Evolutionary conservation across 2,113 vertebrate genomes (phyloP), one percentile per base, ranked within the genome.

Genomic region (Mystacornis crossleyi): DNA sequence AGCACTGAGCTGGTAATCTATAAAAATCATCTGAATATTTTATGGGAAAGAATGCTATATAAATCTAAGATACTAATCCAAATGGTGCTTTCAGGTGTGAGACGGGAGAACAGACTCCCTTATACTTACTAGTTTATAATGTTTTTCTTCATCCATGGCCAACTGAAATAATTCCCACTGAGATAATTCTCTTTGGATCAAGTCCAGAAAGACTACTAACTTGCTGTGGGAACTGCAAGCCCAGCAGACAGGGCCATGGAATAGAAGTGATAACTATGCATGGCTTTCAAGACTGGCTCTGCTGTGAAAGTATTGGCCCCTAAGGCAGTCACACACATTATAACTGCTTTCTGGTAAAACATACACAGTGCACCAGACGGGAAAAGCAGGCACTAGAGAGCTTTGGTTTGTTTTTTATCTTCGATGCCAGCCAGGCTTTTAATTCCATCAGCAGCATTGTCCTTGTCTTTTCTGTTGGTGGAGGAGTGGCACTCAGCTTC

Each of bases 311-410:
- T 73, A 77, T 0, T 77, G 61, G 74, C 58, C 89, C 42, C 53
- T 57, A 77, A 71, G 73, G 72, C 80, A 90, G 80, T 70, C 58
- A 86, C 33, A 90, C 14, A 58, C 18, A 90, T 8, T 54, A 13
- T 45, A 90, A 95, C 33, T 78, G 60, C 75, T 40, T 78, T 95
- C 54, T 92, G 58, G 40, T 89, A 92, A 95, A 92, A 67, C 26
- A 92, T 12, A 90, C 67, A 54, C 29, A 71, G 64, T 33, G 60
- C 72, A 86, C 38, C 51, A 90, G 80, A 92, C 82, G 54, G 86
- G 91, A 96, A 93, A 90, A 67, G 38, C 81, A 80, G 38, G 50
- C 75, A 82, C 17, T 61, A 75, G 40, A 69, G 74, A 88, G 53
- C 66, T 91, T 77, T 95, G n/a, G 24, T 72, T 75, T 81, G 31